Evolutionary conservation across 2,888 invertebrate genomes (phyloP).

Genomic region (Tinea pellionella): DNA sequence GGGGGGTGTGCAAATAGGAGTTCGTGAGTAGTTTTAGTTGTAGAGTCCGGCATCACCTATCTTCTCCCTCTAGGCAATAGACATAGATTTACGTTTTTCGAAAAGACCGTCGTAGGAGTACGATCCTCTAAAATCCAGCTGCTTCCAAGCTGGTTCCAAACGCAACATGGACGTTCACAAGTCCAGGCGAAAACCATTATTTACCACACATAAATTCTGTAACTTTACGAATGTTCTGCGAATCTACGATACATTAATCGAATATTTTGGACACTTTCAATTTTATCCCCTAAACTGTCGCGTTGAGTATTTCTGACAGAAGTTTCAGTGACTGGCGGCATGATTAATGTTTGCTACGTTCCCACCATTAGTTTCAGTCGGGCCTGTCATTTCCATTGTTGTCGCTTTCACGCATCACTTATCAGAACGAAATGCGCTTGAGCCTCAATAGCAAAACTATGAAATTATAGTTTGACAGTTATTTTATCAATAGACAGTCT

Average conservation of each 20-base stretch:
- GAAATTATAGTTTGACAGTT: not conserved
- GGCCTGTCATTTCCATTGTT: slow-evolving; percentile 19
- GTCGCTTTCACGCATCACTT: slow-evolving; percentile 18
- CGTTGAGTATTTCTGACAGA: not conserved
- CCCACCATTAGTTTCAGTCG: slow-evolving; percentile 22
- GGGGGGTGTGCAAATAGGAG: no score
- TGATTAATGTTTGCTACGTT: slow-evolving; percentile 27
- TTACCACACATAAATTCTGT: no score
- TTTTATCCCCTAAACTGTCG: slow-evolving; percentile 8
- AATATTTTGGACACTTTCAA: not conserved
- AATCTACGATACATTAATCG: not conserved
- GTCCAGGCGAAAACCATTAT: no score
- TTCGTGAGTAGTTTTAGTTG: no score
- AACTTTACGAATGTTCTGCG: no score
- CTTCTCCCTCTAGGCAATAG: no score
- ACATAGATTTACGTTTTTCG: no score
- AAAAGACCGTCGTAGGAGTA: no score
- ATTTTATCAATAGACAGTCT: not conserved
- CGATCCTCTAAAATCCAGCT: no score
- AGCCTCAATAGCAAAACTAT: not conserved
- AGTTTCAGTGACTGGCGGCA: slow-evolving; percentile 14
- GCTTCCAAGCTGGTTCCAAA: no score
- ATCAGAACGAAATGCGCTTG: slow-evolving; percentile 13
- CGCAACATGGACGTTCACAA: no score
- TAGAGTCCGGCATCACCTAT: no score